Conservation (phyloP, 2,888 invertebrate genomes). For the Phyto melanocephala region DNA sequence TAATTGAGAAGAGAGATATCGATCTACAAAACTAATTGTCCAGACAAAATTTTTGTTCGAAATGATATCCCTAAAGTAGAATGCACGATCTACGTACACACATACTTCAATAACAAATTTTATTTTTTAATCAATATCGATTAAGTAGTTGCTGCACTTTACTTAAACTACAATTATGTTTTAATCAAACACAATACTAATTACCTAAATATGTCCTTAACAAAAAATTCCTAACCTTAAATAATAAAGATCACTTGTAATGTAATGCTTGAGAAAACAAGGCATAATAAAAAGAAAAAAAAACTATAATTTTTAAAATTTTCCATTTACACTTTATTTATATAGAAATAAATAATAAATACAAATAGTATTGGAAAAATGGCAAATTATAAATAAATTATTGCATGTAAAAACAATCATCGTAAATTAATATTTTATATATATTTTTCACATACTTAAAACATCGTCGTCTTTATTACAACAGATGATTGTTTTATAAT, state of each 20-base stretch:
- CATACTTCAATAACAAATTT: no score
- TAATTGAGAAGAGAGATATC: no score
- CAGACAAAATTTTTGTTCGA: no score
- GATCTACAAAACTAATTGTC: no score
- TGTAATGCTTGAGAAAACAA: neutral
- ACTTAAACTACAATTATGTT: no score
- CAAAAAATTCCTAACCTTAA: slow-evolving; percentile 45
- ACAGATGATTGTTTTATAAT: neutral
- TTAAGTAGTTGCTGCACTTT: no score
- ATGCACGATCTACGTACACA: no score
- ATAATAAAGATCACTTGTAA: slow-evolving; percentile 1
- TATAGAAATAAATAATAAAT: slow-evolving; percentile 1
- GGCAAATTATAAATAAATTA: slow-evolving; percentile 44
- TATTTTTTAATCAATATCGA: no score
- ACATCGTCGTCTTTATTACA: neutral
- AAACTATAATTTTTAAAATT: slow-evolving; percentile 50
- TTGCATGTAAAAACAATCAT: slow-evolving; percentile 19
- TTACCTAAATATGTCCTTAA: slow-evolving; percentile 3
- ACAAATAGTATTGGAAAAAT: slow-evolving; percentile 15
- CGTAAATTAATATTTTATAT: neutral
- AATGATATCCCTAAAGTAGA: no score
- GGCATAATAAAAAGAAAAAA: neutral
- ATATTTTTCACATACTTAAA: neutral
- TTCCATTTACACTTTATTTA: slow-evolving; percentile 47
- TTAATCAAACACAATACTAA: neutral